phyloP scores from a whole-genome alignment of 2,888 invertebrate species.

The Serrognathus titanus region DNA sequence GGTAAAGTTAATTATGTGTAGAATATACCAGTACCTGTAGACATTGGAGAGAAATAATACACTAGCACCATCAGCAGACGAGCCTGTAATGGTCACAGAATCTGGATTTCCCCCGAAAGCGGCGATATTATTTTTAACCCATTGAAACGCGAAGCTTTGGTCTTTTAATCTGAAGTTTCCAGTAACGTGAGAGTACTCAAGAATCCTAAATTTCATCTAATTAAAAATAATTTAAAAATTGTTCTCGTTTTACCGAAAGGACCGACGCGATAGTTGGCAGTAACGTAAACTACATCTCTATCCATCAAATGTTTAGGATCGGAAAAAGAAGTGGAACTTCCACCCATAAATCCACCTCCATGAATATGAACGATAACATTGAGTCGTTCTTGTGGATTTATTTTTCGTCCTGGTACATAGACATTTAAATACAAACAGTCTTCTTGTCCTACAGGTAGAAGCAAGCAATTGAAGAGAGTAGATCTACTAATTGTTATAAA shows the following conservation, averaged over 20 bases:
- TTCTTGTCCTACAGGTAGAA: constrained; percentile 51
- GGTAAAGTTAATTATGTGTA: too few species aligned
- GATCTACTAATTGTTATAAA: not conserved
- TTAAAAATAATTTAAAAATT: not conserved
- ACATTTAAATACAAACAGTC: constrained; percentile 62
- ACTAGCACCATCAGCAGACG: constrained; percentile 67
- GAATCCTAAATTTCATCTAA: constrained; percentile 54
- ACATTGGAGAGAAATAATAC: constrained; percentile 63
- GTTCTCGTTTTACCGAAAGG: constrained; percentile 51
- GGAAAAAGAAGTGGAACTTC: constrained; percentile 52
- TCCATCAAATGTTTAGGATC: constrained; percentile 59
- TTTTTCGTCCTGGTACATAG: constrained; percentile 48
- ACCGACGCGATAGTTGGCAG: constrained; percentile 65
- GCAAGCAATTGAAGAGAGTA: not conserved
- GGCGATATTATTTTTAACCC: constrained; percentile 63
- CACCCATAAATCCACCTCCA: constrained; percentile 63
- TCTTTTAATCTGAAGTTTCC: constrained; percentile 70
- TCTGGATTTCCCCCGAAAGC: constrained; percentile 66
- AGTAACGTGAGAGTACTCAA: constrained; percentile 60
- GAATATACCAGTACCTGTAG: constrained; percentile 46
- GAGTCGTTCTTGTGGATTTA: constrained; percentile 28
- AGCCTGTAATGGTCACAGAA: constrained; percentile 61
- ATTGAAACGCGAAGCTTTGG: constrained; percentile 62
- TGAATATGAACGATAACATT: constrained; percentile 62
- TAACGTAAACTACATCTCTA: constrained; percentile 59